A percentile compares a stretch with the other conserved stretches of the same genome.
These are phyloP conservation scores for Siderastrea radians DNA, from an alignment of 92 coral and sea anemone genomes.

Conservation along the genomic window DNA sequence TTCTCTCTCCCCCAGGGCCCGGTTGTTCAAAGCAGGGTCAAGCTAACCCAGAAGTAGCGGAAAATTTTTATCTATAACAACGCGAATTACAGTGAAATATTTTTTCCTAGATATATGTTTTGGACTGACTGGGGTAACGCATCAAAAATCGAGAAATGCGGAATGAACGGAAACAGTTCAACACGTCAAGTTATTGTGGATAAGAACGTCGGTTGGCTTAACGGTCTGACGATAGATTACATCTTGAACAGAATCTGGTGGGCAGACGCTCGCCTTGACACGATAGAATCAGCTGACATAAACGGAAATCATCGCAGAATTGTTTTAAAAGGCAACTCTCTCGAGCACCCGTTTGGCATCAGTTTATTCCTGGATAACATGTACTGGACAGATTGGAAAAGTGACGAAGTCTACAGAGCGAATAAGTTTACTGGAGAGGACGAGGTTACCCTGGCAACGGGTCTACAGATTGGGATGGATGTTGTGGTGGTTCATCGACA, in stretches of 20 bases:
- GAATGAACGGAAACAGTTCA: conserved; percentile 74
- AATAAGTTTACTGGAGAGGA: conserved; percentile 73
- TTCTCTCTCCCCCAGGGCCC: too few relatives aligned
- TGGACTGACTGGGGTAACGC: conserved; percentile 88
- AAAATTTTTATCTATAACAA: neutral
- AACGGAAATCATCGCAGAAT: conserved; percentile 67
- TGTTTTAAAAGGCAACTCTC: conserved; percentile 17
- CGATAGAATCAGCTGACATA: conserved; percentile 68
- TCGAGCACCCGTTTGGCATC: conserved; percentile 69
- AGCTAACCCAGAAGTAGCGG: neutral
- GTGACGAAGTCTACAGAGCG: conserved; percentile 52
- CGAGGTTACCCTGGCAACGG: conserved; percentile 12
- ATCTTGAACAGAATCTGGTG: conserved; percentile 81
- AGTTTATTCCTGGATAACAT: conserved; percentile 70
- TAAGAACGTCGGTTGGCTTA: conserved; percentile 71
- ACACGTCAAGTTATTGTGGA: conserved; percentile 61
- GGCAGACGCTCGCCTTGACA: conserved; percentile 76
- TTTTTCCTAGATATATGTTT: conserved; percentile 64
- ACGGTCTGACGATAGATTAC: conserved; percentile 77
- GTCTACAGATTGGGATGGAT: conserved; percentile 50
- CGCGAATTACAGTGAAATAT: neutral
- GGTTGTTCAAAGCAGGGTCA: too few relatives aligned
- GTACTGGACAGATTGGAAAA: conserved; percentile 81
- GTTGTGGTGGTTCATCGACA: conserved; percentile 64
- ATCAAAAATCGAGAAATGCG: conserved; percentile 78